Evolutionary conservation across 2,888 invertebrate species (phyloP), one percentile per base, ranked within the genome.

Genomic region (Hedychridium roseum): DNA sequence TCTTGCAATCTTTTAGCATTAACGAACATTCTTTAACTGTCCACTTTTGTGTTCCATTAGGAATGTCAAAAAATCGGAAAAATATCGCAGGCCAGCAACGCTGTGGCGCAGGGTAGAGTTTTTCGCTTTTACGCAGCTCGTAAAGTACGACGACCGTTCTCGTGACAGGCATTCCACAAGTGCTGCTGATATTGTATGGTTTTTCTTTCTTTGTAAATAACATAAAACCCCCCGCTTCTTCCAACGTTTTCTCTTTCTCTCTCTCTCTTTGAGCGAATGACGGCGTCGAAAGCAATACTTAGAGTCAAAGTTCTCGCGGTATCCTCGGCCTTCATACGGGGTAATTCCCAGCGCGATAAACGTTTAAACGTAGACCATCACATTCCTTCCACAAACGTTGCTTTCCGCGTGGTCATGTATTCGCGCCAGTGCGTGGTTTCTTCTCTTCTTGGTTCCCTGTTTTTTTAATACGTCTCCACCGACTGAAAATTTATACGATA

Each of bases 101-200:
- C n/a, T n/a, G n/a, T n/a, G n/a, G n/a, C n/a, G n/a, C n/a, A n/a
- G n/a, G n/a, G n/a, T n/a, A n/a, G n/a, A n/a, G n/a, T n/a, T n/a
- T n/a, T n/a, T n/a, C n/a, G n/a, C n/a, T n/a, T n/a, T n/a, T n/a
- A n/a, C n/a, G n/a, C 46, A 47, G 32, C 23, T 20, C 47, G 31
- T 37, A 17, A 28, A 36, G 43, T 38, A 50, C 5, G 7, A 27
- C 4, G 45, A 57, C 43, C 50, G 42, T 38, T 54, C 50, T 52
- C 53, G 50, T 57, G 63, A 64, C 70, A 65, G 65, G 64, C 68
- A 66, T 62, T 64, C 60, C 64, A 64, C 68, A 60, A 64, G 65
- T 66, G 68, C 65, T 64, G 60, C 58, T 60, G 63, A 60, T 41
- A 55, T 48, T 62, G 55, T 60, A 60, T 52, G 52, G 49, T 61